These are phyloP conservation scores for Furcifer pardalis DNA, from an alignment of 2,797 vertebrate genomes.

Conservation along the genomic window DNA sequence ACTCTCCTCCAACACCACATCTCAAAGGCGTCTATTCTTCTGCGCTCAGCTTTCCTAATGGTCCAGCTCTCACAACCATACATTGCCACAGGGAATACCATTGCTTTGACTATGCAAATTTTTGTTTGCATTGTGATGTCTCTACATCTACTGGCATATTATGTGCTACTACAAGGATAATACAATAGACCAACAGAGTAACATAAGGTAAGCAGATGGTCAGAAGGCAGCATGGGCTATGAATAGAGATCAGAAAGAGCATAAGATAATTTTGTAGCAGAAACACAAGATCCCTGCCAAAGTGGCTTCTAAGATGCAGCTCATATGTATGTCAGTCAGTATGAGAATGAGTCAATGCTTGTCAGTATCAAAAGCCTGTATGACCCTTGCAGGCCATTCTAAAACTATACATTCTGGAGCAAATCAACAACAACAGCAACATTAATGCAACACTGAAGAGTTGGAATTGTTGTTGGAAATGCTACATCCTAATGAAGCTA, in stretches of 20 bases:
- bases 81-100: no score
- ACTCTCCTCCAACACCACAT: no score
- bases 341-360: background rate
- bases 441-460: background rate
- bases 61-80: no score
- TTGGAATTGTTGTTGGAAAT: background rate
- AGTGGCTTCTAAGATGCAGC: background rate
- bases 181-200: background rate
- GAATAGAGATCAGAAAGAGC: background rate
- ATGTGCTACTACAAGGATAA: background rate
- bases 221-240: background rate
- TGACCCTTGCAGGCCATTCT: background rate
- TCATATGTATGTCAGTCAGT: background rate
- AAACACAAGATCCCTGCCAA: background rate
- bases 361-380: background rate
- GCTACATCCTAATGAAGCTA: background rate
- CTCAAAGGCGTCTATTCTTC: no score
- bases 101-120: no score
- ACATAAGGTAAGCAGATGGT: constrained; percentile 15
- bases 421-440: no score
- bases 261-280: background rate
- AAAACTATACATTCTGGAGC: background rate
- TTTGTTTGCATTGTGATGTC: no score
- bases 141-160: background rate
- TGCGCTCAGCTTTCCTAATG: no score